Conservation (phyloP, 2,113 vertebrate genomes). For the Helogale parvula region DNA sequence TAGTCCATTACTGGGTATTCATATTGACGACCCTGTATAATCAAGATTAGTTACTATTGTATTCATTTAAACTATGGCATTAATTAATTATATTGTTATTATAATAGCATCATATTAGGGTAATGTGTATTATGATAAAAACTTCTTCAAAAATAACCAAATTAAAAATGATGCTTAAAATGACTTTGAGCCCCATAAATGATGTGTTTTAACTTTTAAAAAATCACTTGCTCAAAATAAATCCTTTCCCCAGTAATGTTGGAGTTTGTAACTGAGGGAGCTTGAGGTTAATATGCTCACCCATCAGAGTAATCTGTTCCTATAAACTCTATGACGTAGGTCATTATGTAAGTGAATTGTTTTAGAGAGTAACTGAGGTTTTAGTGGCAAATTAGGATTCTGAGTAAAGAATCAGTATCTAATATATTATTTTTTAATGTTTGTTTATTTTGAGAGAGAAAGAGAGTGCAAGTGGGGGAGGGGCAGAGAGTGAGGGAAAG, state of each 20-base stretch:
- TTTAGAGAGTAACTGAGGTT: slow-evolving; percentile 17
- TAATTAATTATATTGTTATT: background rate
- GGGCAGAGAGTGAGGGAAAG: no score
- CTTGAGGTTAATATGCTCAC: background rate
- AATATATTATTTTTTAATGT: no score
- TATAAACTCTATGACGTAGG: background rate
- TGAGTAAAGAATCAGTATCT: background rate
- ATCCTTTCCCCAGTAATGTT: background rate
- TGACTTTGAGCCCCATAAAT: background rate
- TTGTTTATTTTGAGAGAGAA: no score
- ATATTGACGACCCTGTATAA: background rate
- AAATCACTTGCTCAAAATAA: slow-evolving; percentile 5
- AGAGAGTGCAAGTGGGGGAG: no score
- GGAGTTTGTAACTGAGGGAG: background rate
- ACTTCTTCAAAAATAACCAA: slow-evolving; percentile 8
- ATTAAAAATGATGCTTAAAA: background rate
- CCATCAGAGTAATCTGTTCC: background rate
- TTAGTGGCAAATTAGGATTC: background rate
- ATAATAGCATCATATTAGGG: background rate
- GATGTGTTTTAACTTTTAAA: background rate
- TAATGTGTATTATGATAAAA: background rate
- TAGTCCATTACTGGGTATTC: background rate
- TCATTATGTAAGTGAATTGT: background rate
- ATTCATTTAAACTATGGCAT: background rate
- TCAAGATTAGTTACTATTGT: background rate